Evolutionary conservation across 2,113 vertebrate species (phyloP).

Genomic region (Zosterops pallidus): DNA sequence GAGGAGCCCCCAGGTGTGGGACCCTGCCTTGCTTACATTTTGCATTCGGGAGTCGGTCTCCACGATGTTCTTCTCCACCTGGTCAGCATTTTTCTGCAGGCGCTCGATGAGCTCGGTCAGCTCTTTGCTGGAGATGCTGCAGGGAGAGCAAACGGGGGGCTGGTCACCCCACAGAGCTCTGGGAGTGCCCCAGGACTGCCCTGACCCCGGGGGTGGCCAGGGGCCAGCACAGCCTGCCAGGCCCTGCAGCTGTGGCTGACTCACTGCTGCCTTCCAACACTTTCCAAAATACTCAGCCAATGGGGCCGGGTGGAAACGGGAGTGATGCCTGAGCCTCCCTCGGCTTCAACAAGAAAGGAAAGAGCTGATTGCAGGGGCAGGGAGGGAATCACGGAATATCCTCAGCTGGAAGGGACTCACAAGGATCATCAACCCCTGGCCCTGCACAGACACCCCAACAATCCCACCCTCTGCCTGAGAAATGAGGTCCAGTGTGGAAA

Average conservation of each 20-base stretch:
- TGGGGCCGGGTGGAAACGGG: background rate
- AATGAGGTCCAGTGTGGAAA: background rate
- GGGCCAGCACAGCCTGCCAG: conserved; percentile 26
- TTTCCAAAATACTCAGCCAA: conserved; percentile 8
- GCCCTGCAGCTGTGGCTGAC: conserved; percentile 45
- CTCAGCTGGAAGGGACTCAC: background rate
- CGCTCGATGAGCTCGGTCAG: conserved; percentile 86
- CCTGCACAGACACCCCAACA: background rate
- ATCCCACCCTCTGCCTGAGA: background rate
- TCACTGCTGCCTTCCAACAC: conserved; percentile 46
- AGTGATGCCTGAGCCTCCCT: background rate
- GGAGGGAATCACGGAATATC: background rate
- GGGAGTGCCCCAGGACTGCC: background rate
- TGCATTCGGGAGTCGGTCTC: conserved; percentile 90
- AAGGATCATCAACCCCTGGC: background rate
- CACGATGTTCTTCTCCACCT: conserved; percentile 94
- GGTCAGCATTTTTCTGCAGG: conserved; percentile 93
- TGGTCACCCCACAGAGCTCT: background rate
- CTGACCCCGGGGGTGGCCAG: background rate
- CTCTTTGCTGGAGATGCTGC: conserved; percentile 80
- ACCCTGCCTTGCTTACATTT: conserved; percentile 68
- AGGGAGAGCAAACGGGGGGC: background rate
- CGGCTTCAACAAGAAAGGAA: background rate
- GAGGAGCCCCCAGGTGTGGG: fast-evolving
- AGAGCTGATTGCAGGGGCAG: background rate